Base-by-base conservation (phyloP, 2,888 invertebrate species). In the Xestia sexstrigata region DNA sequence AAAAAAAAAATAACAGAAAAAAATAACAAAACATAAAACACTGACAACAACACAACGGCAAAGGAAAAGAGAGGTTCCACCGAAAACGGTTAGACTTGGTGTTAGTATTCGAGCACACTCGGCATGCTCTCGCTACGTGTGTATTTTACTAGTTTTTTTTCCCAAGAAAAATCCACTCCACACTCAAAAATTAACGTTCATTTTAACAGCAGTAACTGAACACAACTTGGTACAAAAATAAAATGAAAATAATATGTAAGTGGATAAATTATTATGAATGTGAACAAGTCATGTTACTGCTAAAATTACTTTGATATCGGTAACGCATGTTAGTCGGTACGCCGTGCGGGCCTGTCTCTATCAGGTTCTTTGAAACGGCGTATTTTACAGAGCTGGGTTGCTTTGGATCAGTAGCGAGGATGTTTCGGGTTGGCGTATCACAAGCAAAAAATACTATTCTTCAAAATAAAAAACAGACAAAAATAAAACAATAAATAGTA, bases 361-460 rank as follows among this genome's bases (percentile, higher is more conserved):
- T 84, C 91, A 90, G 91, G 91, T 88, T 81, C 89, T 86, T 85
- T 86, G 84, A 87, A 86, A 91, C 92, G 92, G 91, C 93, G 87
- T 79, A 87, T 78, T 89, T 75, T 90, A 92, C 91, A 92, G 92
- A 92, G 94, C 93, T 90, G 92, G 94, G 93, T 93, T 92, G 93
- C 93, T 92, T 83, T 91, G 95, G 95, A 93, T 92, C 93, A 92
- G 92, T 95, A 95, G 95, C 95, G 95, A 93, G 96, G 95, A 92
- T 92, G 92, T 93, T 69, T 90, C 95, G 95, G 96, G 95, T 93
- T 95, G 95, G 96, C 95, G 96, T 91, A 89, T 95, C 95, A 95
- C 96, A 96, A 96, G 96, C 96, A 96, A 96, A 95, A 93, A 94
- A 95, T 93, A 95, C 95, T 95, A 95, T 93, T 91, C 92, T 92